Evolutionary conservation across 2,888 invertebrate species (phyloP).

Genomic region (Diabrotica balteata): DNA sequence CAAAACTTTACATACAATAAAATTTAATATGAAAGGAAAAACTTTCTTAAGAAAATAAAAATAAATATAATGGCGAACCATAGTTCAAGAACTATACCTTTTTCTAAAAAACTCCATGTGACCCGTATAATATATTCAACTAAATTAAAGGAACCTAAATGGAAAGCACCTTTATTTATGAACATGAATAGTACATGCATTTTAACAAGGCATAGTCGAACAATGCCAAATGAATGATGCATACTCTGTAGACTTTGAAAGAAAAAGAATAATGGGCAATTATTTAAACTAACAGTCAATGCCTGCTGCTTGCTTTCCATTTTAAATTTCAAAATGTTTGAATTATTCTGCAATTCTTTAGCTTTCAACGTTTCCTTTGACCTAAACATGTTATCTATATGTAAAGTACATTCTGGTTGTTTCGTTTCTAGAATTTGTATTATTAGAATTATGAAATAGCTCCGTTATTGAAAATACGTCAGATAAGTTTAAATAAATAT

Average conservation of each 20-base stretch:
- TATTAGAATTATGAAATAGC: too few relatives aligned
- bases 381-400: conserved; percentile 3
- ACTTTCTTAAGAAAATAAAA: too few relatives aligned
- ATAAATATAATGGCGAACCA: conserved; percentile 5
- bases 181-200: conserved; percentile 14
- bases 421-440: too few relatives aligned
- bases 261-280: conserved; percentile 16
- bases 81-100: conserved; percentile 6
- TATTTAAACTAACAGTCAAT: conserved; percentile 13
- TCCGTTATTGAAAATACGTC: too few relatives aligned
- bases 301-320: conserved; percentile 13
- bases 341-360: conserved; percentile 14
- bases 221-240: conserved; percentile 17
- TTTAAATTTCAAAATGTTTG: conserved; percentile 11
- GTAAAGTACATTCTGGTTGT: neutral
- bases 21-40: too few relatives aligned
- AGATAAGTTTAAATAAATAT: too few relatives aligned
- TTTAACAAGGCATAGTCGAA: conserved; percentile 10
- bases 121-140: conserved; percentile 13
- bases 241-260: conserved; percentile 14
- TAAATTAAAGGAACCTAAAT: conserved; percentile 12
- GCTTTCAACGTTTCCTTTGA: conserved; percentile 9
- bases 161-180: conserved; percentile 14
- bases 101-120: conserved; percentile 9
- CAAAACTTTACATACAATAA: too few relatives aligned